Evolutionary conservation across 2,113 vertebrate species (phyloP).

Genomic region (Mustela lutreola): DNA sequence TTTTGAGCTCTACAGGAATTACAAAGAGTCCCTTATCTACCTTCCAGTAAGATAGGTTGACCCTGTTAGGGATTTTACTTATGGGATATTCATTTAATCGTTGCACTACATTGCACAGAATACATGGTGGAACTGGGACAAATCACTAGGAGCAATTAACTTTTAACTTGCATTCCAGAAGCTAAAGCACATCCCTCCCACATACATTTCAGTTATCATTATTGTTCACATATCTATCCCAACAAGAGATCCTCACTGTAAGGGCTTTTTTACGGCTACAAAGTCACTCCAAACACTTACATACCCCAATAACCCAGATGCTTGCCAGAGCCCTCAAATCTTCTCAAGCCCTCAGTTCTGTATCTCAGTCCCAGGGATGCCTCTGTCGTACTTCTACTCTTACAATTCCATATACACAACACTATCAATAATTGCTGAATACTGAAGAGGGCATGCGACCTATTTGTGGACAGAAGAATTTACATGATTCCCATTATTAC

Average conservation of each 20-base stretch:
- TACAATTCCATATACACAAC: conserved; percentile 20
- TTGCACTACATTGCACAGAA: conserved; percentile 57
- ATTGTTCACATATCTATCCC: conserved; percentile 18
- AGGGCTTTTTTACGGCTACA: neutral
- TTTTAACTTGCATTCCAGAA: conserved; percentile 70
- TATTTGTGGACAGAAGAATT: conserved; percentile 1
- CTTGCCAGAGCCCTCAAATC: conserved; percentile 51
- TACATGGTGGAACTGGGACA: conserved; percentile 64
- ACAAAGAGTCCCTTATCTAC: conserved; percentile 17
- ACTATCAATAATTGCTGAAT: conserved; percentile 56
- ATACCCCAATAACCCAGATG: conserved; percentile 43
- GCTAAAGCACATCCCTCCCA: conserved; percentile 30
- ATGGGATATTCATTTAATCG: conserved; percentile 50
- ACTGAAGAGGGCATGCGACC: neutral
- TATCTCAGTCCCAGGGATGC: neutral
- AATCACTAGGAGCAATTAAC: conserved; percentile 66
- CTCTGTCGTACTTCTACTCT: neutral
- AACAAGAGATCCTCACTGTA: conserved; percentile 26
- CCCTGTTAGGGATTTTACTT: conserved; percentile 60
- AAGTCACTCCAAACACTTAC: conserved; percentile 54
- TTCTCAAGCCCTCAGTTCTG: neutral
- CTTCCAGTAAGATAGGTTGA: conserved; percentile 39
- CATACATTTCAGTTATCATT: conserved; percentile 16
- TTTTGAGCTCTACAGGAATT: conserved; percentile 49
- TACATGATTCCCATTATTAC: neutral